Conservation (phyloP, 2,113 vertebrate species). For the Mystacornis crossleyi region DNA sequence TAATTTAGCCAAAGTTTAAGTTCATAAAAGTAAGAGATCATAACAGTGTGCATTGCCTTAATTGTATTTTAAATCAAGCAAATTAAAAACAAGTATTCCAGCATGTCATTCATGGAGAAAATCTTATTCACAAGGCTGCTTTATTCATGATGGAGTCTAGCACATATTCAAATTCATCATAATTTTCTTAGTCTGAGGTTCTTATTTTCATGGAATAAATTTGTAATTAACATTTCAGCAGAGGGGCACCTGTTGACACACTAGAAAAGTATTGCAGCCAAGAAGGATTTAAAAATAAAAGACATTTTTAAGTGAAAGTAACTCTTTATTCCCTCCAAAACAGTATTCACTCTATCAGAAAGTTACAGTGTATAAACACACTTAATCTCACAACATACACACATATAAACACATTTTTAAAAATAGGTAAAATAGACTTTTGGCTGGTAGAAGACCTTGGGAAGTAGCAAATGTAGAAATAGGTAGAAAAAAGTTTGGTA, state of each 20-base stretch:
- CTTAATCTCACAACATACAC: neutral
- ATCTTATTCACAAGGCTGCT: slow-evolving; percentile 49
- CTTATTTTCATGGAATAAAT: slow-evolving; percentile 30
- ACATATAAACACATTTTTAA: neutral
- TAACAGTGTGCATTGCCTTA: neutral
- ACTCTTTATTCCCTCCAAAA: neutral
- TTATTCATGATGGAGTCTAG: slow-evolving; percentile 35
- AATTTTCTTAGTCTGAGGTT: slow-evolving; percentile 20
- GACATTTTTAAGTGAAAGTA: slow-evolving; percentile 24
- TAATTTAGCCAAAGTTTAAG: slow-evolving; percentile 1
- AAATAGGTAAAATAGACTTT: neutral
- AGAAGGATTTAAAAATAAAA: slow-evolving; percentile 36
- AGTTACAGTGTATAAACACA: neutral
- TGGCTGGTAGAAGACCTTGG: neutral
- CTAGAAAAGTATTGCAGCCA: neutral
- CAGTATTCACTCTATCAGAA: neutral
- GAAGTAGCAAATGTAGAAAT: neutral
- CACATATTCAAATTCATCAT: slow-evolving; percentile 25
- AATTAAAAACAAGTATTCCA: slow-evolving; percentile 38
- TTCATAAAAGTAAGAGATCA: neutral
- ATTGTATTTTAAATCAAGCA: slow-evolving; percentile 48
- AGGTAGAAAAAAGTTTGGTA: neutral
- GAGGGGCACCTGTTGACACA: neutral
- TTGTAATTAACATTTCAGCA: slow-evolving; percentile 47
- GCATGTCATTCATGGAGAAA: slow-evolving; percentile 37